phyloP scores from a whole-genome alignment of 64 coral and sea anemone genomes.

The Cladopsammia gracilis region DNA sequence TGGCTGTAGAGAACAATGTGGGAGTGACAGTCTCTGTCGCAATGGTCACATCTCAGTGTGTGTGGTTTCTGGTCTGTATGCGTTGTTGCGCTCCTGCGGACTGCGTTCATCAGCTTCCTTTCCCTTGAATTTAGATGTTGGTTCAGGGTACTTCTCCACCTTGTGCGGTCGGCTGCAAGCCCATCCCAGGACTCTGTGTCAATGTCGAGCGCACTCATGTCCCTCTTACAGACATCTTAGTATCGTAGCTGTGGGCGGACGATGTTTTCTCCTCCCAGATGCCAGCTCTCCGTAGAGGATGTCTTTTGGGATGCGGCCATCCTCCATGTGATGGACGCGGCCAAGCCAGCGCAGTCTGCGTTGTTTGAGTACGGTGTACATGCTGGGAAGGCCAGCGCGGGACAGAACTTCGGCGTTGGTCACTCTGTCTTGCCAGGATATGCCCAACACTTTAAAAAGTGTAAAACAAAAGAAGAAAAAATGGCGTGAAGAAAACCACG shows the following conservation, averaged over 20 bases:
- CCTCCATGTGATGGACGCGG: background rate
- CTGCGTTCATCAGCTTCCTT: too few species aligned
- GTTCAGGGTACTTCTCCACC: background rate
- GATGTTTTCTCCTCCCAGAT: background rate
- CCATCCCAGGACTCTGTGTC: background rate
- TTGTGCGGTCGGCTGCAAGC: background rate
- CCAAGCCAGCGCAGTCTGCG: background rate
- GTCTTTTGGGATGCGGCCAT: too few species aligned
- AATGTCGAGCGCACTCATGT: background rate
- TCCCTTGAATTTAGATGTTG: too few species aligned
- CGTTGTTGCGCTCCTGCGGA: too few species aligned
- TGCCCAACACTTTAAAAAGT: background rate
- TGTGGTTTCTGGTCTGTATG: too few species aligned
- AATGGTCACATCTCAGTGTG: too few species aligned
- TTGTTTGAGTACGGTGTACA: background rate
- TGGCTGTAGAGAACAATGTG: too few species aligned
- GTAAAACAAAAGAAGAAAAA: too few species aligned
- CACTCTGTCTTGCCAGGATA: constrained; percentile 23
- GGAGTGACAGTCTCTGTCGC: too few species aligned
- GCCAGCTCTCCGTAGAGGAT: too few species aligned
- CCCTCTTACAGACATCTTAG: too few species aligned
- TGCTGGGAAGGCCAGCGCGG: background rate
- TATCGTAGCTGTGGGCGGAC: background rate
- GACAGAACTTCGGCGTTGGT: constrained; percentile 4
- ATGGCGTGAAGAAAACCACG: too few species aligned